Evolutionary conservation across 2,888 invertebrate genomes (phyloP).

Genomic region (Orthonevra nobilis): DNA sequence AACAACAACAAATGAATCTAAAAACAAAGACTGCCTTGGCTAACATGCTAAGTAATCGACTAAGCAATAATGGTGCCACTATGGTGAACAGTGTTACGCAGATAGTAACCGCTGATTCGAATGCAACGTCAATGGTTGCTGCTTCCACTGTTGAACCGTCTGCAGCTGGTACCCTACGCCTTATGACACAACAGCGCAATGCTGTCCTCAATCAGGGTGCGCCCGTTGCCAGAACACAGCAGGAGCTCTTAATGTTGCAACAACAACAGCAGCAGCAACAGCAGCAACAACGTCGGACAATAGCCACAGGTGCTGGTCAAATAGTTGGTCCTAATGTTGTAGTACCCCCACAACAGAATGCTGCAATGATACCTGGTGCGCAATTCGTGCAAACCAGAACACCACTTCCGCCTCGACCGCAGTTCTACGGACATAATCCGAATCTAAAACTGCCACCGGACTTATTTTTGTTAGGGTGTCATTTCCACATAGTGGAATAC

Average conservation of each 20-base stretch:
- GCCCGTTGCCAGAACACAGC: conserved; percentile 73
- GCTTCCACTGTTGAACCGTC: conserved; percentile 81
- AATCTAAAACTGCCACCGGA: conserved; percentile 93
- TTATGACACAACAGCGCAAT: conserved; percentile 92
- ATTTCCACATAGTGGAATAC: conserved; percentile 94
- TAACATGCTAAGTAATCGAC: conserved; percentile 93
- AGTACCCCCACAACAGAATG: conserved; percentile 77
- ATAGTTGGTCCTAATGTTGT: conserved; percentile 72
- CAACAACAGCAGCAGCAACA: conserved; percentile 81
- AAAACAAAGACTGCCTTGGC: conserved; percentile 97
- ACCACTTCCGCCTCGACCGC: conserved; percentile 83
- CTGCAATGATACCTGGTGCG: conserved; percentile 43
- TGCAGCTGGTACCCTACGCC: conserved; percentile 86
- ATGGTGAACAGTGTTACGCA: conserved; percentile 70
- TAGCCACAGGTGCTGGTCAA: conserved; percentile 80
- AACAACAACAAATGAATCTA: conserved; percentile 84
- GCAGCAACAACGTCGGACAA: conserved; percentile 81
- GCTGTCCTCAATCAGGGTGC: conserved; percentile 81
- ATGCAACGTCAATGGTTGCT: conserved; percentile 77
- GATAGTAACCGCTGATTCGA: conserved; percentile 73
- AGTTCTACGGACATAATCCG: conserved; percentile 96
- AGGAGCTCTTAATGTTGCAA: conserved; percentile 82
- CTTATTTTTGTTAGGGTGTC: conserved; percentile 94
- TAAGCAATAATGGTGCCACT: conserved; percentile 82
- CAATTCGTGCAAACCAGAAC: conserved; percentile 73